A percentile compares a stretch with the other conserved stretches of the same genome.
Evolutionary conservation across 2,113 vertebrate genomes (phyloP).

Genomic region (Leucopsar rothschildi): DNA sequence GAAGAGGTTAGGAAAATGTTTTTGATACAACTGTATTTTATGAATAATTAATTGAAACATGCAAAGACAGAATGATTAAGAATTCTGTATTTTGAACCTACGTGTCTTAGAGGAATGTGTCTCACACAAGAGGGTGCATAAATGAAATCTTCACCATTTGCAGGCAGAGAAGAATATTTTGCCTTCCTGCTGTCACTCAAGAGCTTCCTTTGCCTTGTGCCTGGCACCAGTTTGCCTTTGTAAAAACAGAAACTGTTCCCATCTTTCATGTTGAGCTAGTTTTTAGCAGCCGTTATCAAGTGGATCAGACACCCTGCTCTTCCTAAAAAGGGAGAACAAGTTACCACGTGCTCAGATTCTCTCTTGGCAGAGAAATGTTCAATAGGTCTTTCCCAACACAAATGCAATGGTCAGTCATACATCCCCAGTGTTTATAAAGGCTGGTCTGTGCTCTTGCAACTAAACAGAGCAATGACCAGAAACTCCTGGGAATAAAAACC

Average conservation of each 20-base stretch:
- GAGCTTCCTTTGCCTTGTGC: slow-evolving; percentile 14
- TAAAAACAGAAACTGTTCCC: background rate
- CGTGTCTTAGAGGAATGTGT: background rate
- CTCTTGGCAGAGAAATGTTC: background rate
- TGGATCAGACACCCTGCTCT: background rate
- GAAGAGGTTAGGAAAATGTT: background rate
- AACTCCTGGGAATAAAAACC: background rate
- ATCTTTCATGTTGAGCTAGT: background rate
- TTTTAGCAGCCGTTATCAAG: background rate
- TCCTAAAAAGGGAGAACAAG: background rate
- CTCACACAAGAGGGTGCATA: accelerated
- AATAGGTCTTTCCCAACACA: background rate
- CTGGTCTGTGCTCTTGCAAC: background rate
- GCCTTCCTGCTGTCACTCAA: background rate
- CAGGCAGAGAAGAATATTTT: background rate
- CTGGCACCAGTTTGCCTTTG: background rate
- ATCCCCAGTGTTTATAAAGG: background rate
- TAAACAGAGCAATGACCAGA: background rate
- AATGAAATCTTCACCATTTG: background rate
- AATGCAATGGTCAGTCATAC: background rate
- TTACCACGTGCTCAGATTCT: background rate
- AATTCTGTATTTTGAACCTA: background rate
- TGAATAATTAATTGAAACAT: background rate
- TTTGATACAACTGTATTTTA: background rate
- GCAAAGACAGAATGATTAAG: accelerated